Evolutionary conservation across 2,888 invertebrate genomes (phyloP).

Genomic region (Himalopsyche japonica): DNA sequence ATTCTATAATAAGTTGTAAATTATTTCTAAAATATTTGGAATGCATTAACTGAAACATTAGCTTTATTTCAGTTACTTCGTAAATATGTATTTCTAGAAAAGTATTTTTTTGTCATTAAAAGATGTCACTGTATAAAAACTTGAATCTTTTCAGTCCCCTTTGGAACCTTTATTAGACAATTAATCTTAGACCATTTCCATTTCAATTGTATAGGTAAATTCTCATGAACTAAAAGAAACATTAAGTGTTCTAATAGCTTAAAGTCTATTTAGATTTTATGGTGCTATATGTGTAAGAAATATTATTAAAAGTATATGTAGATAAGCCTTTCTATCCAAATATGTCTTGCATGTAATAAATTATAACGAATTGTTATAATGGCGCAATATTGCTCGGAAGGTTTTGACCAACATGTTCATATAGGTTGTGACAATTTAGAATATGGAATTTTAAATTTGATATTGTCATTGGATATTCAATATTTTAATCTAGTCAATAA

Average conservation of each 20-base stretch:
- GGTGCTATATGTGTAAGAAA: constrained; percentile 18
- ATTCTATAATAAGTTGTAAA: no score
- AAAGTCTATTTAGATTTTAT: constrained; percentile 15
- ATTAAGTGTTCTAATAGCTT: background rate
- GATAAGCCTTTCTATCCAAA: constrained; percentile 22
- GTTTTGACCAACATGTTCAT: constrained; percentile 17
- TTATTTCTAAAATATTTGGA: no score
- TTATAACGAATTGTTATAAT: background rate
- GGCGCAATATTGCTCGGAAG: constrained; percentile 3
- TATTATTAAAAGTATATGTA: constrained; percentile 7
- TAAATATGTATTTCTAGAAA: no score
- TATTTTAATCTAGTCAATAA: background rate
- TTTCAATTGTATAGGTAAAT: background rate
- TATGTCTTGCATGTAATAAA: background rate
- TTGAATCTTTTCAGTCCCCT: no score
- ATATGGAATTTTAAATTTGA: constrained; percentile 1
- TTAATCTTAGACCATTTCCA: background rate
- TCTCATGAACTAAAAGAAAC: background rate
- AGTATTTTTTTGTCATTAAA: no score
- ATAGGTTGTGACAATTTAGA: constrained; percentile 20
- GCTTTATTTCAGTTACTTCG: no score
- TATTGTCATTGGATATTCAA: background rate
- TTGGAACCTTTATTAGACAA: background rate
- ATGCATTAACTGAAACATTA: no score
- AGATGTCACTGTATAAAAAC: no score